These are phyloP conservation scores for Chelon labrosus DNA, from an alignment of 2,797 vertebrate genomes.

Conservation along the genomic window DNA sequence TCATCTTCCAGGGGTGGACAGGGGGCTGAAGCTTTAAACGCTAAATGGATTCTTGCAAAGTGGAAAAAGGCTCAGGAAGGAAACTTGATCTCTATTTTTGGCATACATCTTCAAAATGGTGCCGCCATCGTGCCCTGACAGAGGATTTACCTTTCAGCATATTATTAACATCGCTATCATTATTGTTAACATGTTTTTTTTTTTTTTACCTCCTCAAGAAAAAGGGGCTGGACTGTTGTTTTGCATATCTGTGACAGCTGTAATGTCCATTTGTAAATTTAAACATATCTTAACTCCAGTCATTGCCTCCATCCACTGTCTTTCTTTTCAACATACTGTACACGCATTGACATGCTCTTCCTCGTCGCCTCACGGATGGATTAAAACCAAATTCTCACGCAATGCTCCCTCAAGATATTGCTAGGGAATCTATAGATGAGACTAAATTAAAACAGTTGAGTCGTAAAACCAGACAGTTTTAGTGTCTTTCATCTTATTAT, in stretches of 20 bases:
- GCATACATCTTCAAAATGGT: constrained; percentile 1
- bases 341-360: too few species aligned
- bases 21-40: constrained; percentile 16
- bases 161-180: neutral
- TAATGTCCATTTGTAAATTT: constrained; percentile 21
- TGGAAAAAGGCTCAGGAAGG: constrained; percentile 19
- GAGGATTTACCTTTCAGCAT: constrained; percentile 23
- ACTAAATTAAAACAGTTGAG: neutral
- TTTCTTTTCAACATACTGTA: neutral
- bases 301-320: constrained; percentile 5
- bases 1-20: neutral
- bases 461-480: neutral
- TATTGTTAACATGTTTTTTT: constrained; percentile 1
- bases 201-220: constrained; percentile 12
- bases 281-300: constrained; percentile 2
- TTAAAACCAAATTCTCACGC: neutral
- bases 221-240: neutral
- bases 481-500: too few species aligned
- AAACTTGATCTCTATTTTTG: constrained; percentile 34
- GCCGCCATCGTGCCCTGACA: constrained; percentile 17
- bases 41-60: constrained; percentile 11
- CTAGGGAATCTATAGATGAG: neutral
- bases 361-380: too few species aligned
- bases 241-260: constrained; percentile 16
- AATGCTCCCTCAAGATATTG: neutral